Evolutionary conservation across 2,113 vertebrate species (phyloP).

Genomic region (Phylloscopus trochiloides): DNA sequence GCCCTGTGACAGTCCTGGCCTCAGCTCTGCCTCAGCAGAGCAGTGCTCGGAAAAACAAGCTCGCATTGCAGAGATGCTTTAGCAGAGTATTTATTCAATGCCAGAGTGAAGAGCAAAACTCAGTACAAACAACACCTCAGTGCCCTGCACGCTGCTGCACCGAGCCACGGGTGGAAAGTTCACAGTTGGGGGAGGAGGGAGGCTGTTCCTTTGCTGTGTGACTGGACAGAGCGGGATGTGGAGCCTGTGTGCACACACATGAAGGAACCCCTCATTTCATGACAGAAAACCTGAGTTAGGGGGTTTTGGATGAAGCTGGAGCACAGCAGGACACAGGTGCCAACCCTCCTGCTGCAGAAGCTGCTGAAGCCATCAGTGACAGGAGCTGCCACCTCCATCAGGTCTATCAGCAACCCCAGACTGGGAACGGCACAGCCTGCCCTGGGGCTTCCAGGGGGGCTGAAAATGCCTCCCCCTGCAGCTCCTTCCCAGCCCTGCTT

Average conservation of each 20-base stretch:
- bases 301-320: neutral
- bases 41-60: neutral
- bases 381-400: neutral
- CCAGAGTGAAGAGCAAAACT: slow-evolving; percentile 40
- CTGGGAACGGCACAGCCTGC: neutral
- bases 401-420: neutral
- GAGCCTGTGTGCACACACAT: neutral
- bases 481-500: neutral
- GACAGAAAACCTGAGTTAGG: slow-evolving; percentile 6
- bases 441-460: accelerated
- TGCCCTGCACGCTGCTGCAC: neutral
- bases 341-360: neutral
- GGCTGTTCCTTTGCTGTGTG: neutral
- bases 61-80: neutral
- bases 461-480: accelerated
- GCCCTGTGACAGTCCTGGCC: neutral
- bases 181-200: neutral
- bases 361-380: neutral
- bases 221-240: neutral
- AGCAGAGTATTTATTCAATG: slow-evolving; percentile 48
- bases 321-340: neutral
- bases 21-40: neutral
- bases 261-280: neutral
- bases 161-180: neutral
- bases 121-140: slow-evolving; percentile 5